Evolutionary conservation across 2,113 vertebrate species (phyloP).

Genomic region (Tenrec ecaudatus): DNA sequence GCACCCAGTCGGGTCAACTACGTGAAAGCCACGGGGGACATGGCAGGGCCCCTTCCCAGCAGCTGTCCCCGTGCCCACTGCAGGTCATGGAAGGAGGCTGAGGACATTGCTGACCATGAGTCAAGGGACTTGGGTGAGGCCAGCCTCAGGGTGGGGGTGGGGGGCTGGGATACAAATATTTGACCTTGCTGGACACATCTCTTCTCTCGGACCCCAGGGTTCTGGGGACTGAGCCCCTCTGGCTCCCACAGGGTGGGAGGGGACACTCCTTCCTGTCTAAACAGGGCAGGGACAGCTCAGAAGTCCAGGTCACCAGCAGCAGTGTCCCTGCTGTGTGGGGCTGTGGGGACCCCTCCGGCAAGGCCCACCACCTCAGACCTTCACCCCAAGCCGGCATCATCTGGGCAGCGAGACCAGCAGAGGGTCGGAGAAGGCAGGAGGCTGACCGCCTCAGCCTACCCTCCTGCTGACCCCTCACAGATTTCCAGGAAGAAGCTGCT

Average conservation of each 20-base stretch:
- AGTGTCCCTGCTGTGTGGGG: too few species aligned
- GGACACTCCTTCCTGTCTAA: not conserved
- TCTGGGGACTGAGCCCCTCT: not conserved
- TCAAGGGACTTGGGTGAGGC: not conserved
- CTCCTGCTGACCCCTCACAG: slow-evolving; percentile 29
- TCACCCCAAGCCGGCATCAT: too few species aligned
- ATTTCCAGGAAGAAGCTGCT: slow-evolving; percentile 66
- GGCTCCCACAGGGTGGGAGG: not conserved
- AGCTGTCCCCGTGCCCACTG: too few species aligned
- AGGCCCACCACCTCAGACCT: too few species aligned
- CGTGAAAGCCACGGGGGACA: too few species aligned
- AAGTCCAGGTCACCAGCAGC: too few species aligned
- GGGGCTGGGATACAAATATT: not conserved
- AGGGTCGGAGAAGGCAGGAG: not conserved
- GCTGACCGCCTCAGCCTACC: too few species aligned
- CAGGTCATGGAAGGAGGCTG: not conserved
- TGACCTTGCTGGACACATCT: not conserved
- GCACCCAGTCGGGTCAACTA: not conserved
- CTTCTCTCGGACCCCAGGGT: not conserved
- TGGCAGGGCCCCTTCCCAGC: not conserved
- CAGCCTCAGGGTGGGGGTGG: too few species aligned
- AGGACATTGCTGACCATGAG: not conserved
- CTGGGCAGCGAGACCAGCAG: not conserved
- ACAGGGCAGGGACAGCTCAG: not conserved
- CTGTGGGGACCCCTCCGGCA: too few species aligned